Evolutionary conservation across 2,113 vertebrate genomes (phyloP).

Genomic region (Nesoenas mayeri): DNA sequence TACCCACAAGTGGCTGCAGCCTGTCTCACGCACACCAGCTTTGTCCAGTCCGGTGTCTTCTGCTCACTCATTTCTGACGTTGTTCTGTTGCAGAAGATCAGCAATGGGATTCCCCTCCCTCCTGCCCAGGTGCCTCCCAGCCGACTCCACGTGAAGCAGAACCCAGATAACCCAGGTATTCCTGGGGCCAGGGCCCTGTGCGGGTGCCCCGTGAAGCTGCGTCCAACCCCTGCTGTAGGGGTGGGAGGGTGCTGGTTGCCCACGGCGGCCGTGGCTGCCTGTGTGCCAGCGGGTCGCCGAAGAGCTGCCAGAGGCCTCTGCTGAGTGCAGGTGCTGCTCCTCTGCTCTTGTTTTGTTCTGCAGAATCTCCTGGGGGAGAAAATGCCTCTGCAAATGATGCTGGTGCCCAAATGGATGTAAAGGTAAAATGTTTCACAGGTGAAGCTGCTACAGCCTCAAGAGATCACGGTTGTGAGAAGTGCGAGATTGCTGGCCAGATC

Average conservation of each 20-base stretch:
- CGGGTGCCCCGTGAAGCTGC: neutral
- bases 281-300: neutral
- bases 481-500: neutral
- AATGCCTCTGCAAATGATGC: neutral
- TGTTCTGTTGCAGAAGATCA: conserved; percentile 46
- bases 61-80: neutral
- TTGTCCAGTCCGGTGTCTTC: neutral
- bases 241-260: neutral
- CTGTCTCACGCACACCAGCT: neutral
- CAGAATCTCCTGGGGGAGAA: neutral
- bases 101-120: conserved; percentile 61
- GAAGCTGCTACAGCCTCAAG: neutral
- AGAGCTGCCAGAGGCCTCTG: neutral
- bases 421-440: neutral
- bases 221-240: neutral
- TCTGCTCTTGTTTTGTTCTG: neutral
- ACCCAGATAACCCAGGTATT: conserved; percentile 57
- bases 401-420: neutral
- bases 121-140: conserved; percentile 66
- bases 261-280: neutral
- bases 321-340: neutral
- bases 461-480: neutral
- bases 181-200: neutral
- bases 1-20: neutral
- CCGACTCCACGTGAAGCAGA: neutral